Evolutionary conservation across 2,888 invertebrate genomes (phyloP).

Genomic region (Conops quadrifasciatus): DNA sequence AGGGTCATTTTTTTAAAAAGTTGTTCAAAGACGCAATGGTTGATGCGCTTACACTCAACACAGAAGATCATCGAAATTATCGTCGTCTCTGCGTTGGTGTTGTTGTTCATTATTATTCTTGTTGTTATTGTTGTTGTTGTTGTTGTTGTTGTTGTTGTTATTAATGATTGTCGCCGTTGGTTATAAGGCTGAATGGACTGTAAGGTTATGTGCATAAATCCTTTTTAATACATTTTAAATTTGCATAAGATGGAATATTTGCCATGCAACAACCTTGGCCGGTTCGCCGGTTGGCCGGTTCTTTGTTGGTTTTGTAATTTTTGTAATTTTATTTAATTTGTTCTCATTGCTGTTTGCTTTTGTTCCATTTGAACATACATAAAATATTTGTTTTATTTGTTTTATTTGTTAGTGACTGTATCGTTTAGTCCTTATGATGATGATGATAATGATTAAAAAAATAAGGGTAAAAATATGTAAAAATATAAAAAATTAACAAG

Average conservation of each 20-base stretch:
- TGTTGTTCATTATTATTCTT: no score
- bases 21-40: neutral
- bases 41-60: neutral
- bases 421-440: no score
- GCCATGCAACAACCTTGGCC: neutral
- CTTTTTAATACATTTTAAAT: conserved; percentile 31
- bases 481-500: no score
- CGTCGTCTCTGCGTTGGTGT: no score
- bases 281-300: neutral
- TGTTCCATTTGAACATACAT: no score
- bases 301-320: neutral
- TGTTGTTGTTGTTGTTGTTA: neutral
- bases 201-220: neutral
- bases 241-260: conserved; percentile 26
- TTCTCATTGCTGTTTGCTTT: neutral
- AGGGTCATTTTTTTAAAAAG: neutral
- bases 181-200: neutral
- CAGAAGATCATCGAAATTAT: neutral
- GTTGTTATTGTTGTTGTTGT: neutral
- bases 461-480: no score
- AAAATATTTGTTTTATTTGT: no score
- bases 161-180: no score
- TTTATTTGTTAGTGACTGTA: no score
- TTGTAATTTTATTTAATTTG: neutral
- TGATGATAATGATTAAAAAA: no score